These are phyloP conservation scores for Luffia ferchaultella DNA, from an alignment of 2,888 invertebrate genomes.

Conservation along the genomic window DNA sequence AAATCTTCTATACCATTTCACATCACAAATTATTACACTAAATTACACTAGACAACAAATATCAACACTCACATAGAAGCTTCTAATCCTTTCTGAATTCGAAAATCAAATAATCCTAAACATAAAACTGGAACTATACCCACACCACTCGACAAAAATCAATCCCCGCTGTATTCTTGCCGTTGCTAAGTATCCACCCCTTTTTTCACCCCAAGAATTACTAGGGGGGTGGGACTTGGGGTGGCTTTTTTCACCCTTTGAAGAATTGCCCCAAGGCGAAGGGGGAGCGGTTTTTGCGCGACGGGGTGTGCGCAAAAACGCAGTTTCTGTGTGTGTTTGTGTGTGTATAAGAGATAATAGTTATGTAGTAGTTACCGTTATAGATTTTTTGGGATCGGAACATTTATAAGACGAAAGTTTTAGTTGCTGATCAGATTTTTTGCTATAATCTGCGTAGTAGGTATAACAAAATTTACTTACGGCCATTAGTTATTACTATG, in stretches of 20 bases:
- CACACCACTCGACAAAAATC: slow-evolving; percentile 30
- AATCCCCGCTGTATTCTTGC: slow-evolving; percentile 38
- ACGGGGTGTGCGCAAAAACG: slow-evolving; percentile 16
- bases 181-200: slow-evolving; percentile 61
- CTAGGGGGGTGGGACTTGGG: slow-evolving; percentile 44
- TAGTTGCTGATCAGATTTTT: too few relatives aligned
- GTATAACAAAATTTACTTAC: too few relatives aligned
- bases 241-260: slow-evolving; percentile 62
- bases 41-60: too few relatives aligned
- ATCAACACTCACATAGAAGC: too few relatives aligned
- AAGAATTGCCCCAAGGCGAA: slow-evolving; percentile 62
- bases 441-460: too few relatives aligned
- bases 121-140: background rate
- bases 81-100: too few relatives aligned
- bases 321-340: slow-evolving; percentile 32
- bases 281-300: slow-evolving; percentile 31
- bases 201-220: slow-evolving; percentile 63
- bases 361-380: background rate
- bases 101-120: background rate
- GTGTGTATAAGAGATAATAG: slow-evolving; percentile 21
- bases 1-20: too few relatives aligned
- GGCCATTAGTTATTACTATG: too few relatives aligned
- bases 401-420: too few relatives aligned
- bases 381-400: background rate
- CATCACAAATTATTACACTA: too few relatives aligned